phyloP scores from a whole-genome alignment of 2,113 vertebrate species.

The Chionodraco myersi region DNA sequence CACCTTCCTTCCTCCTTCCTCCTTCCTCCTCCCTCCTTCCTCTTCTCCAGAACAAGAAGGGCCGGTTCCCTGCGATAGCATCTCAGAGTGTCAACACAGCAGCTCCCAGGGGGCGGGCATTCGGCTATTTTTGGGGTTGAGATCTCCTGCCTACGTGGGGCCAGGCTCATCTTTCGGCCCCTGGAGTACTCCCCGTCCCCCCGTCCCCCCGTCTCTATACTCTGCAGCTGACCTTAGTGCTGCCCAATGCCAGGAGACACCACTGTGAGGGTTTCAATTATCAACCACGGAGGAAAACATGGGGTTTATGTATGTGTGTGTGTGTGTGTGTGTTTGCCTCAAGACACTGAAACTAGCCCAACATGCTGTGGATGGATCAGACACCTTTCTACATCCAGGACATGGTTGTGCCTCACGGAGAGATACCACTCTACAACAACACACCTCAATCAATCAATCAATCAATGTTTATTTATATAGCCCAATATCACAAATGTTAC shows the following conservation, averaged over 20 bases:
- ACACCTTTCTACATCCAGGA: too few species aligned
- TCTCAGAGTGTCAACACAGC: constrained; percentile 54
- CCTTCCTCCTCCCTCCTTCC: constrained; percentile 58
- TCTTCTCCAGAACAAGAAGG: constrained; percentile 41
- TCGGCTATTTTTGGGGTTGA: constrained; percentile 62
- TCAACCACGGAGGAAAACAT: neutral
- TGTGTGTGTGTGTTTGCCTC: neutral
- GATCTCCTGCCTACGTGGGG: constrained; percentile 69
- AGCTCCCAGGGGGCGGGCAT: constrained; percentile 39
- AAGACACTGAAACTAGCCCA: too few species aligned
- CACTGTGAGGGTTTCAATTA: neutral
- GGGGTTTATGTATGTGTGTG: neutral
- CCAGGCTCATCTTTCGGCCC: constrained; percentile 50
- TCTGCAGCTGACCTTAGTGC: constrained; percentile 4
- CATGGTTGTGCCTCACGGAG: too few species aligned
- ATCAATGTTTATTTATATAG: too few species aligned
- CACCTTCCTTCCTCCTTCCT: constrained; percentile 65
- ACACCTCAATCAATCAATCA: too few species aligned
- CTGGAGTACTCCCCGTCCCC: neutral
- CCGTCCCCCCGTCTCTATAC: neutral
- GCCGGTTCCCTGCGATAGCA: constrained; percentile 63
- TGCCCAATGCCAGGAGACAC: constrained; percentile 2
- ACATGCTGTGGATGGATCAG: too few species aligned
- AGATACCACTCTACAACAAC: too few species aligned
- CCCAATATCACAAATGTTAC: too few species aligned